Conservation (phyloP, 2,113 vertebrate species). For the Caranx ignobilis region DNA sequence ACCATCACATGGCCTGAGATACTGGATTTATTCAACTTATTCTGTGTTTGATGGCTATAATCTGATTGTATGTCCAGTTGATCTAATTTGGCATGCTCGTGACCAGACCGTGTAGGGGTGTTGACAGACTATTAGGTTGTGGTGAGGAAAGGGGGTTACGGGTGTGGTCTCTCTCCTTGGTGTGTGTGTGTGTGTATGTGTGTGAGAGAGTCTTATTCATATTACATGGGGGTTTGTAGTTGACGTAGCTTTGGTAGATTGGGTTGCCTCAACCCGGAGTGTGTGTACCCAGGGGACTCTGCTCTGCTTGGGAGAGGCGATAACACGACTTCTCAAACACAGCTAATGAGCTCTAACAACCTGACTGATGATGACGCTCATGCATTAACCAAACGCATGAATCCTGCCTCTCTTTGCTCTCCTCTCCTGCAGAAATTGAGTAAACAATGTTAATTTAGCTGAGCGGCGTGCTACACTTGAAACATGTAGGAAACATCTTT, state of each 20-base stretch:
- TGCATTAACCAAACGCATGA: conserved; percentile 49
- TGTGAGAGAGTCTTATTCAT: conserved; percentile 53
- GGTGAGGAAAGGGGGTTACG: background rate
- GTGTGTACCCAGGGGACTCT: conserved; percentile 55
- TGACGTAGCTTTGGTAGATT: conserved; percentile 36
- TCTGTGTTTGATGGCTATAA: conserved; percentile 60
- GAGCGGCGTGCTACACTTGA: background rate
- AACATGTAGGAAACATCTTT: conserved; percentile 21
- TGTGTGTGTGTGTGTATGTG: conserved; percentile 18
- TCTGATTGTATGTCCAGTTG: conserved; percentile 65
- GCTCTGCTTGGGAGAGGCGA: conserved; percentile 40
- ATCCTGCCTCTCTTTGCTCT: background rate
- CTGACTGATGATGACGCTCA: conserved; percentile 58
- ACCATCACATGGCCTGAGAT: conserved; percentile 38
- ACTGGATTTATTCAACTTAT: conserved; percentile 64
- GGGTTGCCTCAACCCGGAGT: conserved; percentile 47
- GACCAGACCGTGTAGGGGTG: conserved; percentile 40
- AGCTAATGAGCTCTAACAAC: conserved; percentile 65
- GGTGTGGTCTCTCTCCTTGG: conserved; percentile 24
- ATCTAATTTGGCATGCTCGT: conserved; percentile 69
- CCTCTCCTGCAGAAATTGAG: background rate
- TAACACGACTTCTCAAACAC: conserved; percentile 56
- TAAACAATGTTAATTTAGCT: conserved; percentile 30
- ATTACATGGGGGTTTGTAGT: conserved; percentile 51
- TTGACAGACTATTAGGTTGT: conserved; percentile 61